Base-by-base conservation (phyloP, 2,888 invertebrate genomes). In the Clistopyga incitator region DNA sequence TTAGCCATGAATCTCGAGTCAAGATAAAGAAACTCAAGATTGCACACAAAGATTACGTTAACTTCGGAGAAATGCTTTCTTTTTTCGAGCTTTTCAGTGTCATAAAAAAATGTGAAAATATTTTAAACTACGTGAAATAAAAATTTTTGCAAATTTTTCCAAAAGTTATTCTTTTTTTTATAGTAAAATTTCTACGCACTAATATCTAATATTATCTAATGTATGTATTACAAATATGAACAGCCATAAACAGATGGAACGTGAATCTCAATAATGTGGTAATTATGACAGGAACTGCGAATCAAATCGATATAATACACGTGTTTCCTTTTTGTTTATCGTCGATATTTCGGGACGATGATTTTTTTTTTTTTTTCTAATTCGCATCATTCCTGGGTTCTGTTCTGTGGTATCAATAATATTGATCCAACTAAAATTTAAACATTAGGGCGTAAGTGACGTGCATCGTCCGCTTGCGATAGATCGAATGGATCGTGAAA, bases 301-400 rank as follows among this genome's bases (percentile, higher is more conserved):
- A 83, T 71, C 45, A 83, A 79, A 79, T 76, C 20, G 71, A 59
- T 72, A 64, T 38, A 38, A 64, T 64, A 20, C 38, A 2, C 42
- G 76, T 11, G 34, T 18, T 64, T 38, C 25, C 4, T 52, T 25
- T 56, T 18, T 29, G 52, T 68, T 78, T 74, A 75, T 65, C 64
- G 56, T 50, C 68, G 68, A 78, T 80, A 77, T 78, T 84, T 71
- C 47, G 54, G 78, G 78, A 56, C 52, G 70, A 42, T n/a, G 50
- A 34, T 6, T 52, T 29, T 1, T 72, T 47, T 47, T 6, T 6
- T 52, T 29, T 1, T 72, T 47, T 47, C 13, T 18, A 72, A 72
- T 72, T 42, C 47, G 13, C 25, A 42, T 56, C 23, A 72, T 59
- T 72, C 34, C 29, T 50, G 10, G 29, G 29, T 29, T 18, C 18